These are phyloP conservation scores for Melinaea menophilus DNA, from an alignment of 2,888 invertebrate species.

Conservation along the genomic window DNA sequence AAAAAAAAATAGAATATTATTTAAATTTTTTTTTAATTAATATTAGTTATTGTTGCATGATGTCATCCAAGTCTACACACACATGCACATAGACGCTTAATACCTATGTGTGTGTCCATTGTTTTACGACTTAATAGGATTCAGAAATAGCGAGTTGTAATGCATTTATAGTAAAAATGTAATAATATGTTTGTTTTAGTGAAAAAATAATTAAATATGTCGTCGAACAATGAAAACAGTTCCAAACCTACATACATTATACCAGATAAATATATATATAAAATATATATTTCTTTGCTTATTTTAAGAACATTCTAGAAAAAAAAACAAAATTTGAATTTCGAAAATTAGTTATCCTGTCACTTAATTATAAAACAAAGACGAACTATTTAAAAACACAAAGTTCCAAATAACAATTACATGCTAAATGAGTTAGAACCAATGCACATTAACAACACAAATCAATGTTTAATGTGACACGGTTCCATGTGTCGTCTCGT, in stretches of 20 bases:
- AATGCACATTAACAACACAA: conserved; percentile 30
- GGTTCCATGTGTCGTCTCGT: conserved; percentile 39
- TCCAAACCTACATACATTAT: conserved; percentile 6
- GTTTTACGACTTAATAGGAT: conserved; percentile 29
- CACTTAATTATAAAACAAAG: too few relatives aligned
- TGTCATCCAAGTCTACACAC: conserved; percentile 29
- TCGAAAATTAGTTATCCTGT: too few relatives aligned
- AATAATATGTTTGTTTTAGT: background rate
- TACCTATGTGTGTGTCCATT: conserved; percentile 49
- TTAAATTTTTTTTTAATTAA: conserved; percentile 1
- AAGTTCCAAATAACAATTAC: too few relatives aligned
- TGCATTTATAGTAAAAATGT: background rate
- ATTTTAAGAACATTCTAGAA: too few relatives aligned
- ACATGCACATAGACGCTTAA: conserved; percentile 53
- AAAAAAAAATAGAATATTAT: background rate
- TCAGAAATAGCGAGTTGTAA: background rate
- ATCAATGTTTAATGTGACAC: conserved; percentile 45
- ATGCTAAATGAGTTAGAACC: conserved; percentile 8
- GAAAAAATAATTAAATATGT: background rate
- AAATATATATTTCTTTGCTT: too few relatives aligned
- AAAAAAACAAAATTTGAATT: too few relatives aligned
- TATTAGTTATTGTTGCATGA: conserved; percentile 14
- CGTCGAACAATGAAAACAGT: conserved; percentile 22
- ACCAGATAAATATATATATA: too few relatives aligned
- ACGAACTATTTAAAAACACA: too few relatives aligned